These are phyloP conservation scores for Drosophila neotestacea DNA, from an alignment of 2,888 invertebrate genomes.

Conservation along the genomic window DNA sequence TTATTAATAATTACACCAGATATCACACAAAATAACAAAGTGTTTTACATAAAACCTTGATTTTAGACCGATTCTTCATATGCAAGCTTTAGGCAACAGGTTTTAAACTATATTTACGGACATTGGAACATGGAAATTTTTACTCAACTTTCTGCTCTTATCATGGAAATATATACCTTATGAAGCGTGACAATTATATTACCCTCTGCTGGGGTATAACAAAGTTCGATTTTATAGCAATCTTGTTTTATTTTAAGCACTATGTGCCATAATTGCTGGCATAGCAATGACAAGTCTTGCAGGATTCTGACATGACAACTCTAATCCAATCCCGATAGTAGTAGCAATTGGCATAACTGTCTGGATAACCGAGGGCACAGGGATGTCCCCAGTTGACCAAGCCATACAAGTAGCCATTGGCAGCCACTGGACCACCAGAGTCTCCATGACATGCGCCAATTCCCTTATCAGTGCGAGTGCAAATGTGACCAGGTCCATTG, in stretches of 20 bases:
- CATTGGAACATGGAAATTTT: too few relatives aligned
- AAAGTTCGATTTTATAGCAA: not conserved
- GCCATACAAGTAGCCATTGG: constrained; percentile 72
- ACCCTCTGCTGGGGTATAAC: not conserved
- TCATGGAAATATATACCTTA: too few relatives aligned
- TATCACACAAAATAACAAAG: not conserved
- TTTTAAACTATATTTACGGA: too few relatives aligned
- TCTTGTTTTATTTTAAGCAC: constrained; percentile 20
- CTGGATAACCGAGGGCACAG: constrained; percentile 81
- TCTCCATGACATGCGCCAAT: constrained; percentile 85
- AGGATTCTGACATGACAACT: constrained; percentile 42
- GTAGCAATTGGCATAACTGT: constrained; percentile 73
- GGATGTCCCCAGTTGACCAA: constrained; percentile 84
- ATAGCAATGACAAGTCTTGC: constrained; percentile 69
- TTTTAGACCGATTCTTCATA: too few relatives aligned
- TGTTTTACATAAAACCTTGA: too few relatives aligned
- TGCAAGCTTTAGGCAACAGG: too few relatives aligned
- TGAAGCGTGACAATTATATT: not conserved
- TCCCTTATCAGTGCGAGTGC: constrained; percentile 86
- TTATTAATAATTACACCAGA: not conserved
- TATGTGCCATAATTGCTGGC: constrained; percentile 69
- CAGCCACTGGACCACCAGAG: constrained; percentile 81
- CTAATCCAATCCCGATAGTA: constrained; percentile 80
- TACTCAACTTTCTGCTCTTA: too few relatives aligned
- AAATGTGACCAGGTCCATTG: constrained; percentile 87